Evolutionary conservation across 1,140 invertebrate genomes (phyloP), one percentile per base, ranked within the genome.

Genomic region (Delia radicum): DNA sequence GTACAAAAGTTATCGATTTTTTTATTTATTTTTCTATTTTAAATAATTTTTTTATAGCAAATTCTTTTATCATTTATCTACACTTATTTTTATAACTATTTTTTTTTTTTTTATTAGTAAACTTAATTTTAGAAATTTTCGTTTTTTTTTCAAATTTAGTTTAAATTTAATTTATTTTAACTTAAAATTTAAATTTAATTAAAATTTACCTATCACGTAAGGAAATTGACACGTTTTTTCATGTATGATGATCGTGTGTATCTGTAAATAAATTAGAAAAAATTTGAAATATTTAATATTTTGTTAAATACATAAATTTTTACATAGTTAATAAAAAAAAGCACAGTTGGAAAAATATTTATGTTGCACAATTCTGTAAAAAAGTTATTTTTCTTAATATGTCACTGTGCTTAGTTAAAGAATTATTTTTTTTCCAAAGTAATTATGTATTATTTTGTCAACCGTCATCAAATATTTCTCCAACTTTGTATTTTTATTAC

Each of bases 221-320:
- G 79, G 82, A 83, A 85, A 85, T 85, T 85, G 84, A 85, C 84
- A 83, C 82, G 83, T 84, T 85, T 84, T 85, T 85, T 85, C 84
- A 85, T 85, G 84, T 85, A 79, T 84, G 84, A 78, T 85, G 84
- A 79, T 85, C 84, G 80, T 85, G 84, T 80, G 84, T 85, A 85
- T 85, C 84, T 85, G 84, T 0, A 85, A 85, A 76, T 62, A 74
- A 37, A 77, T 12, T n/a, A n/a, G n/a, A n/a, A n/a, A n/a, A n/a
- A n/a, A n/a, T n/a, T n/a, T n/a, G n/a, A n/a, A n/a, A n/a, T n/a
- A n/a, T n/a, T n/a, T n/a, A n/a, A n/a, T n/a, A n/a, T n/a, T n/a
- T n/a, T n/a, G n/a, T n/a, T n/a, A n/a, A n/a, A n/a, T n/a, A n/a
- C n/a, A n/a, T n/a, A n/a, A n/a, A n/a, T n/a, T n/a, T n/a, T n/a